These are phyloP conservation scores for Cryptoblepharus egeriae DNA, from an alignment of 2,797 vertebrate genomes.

Conservation along the genomic window DNA sequence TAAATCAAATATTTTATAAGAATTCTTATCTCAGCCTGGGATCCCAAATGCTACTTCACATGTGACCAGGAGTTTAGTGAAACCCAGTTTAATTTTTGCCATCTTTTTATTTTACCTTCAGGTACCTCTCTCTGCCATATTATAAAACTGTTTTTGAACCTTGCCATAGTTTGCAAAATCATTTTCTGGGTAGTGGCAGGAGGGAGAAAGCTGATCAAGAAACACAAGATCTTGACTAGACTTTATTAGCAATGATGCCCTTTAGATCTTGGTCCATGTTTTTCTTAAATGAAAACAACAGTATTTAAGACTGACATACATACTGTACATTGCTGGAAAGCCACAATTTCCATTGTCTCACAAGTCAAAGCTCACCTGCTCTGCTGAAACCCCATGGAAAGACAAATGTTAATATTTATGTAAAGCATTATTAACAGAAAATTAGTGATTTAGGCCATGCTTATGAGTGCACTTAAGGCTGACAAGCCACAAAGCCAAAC, in stretches of 20 bases:
- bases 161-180: background rate
- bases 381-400: background rate
- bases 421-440: conserved; percentile 13
- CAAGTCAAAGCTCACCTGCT: conserved; percentile 7
- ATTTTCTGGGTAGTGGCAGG: background rate
- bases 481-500: conserved; percentile 41
- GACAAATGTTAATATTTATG: background rate
- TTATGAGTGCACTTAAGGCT: background rate
- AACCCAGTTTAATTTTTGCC: too few relatives aligned
- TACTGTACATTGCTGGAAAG: background rate
- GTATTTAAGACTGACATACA: background rate
- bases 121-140: too few relatives aligned
- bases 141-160: too few relatives aligned
- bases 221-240: background rate
- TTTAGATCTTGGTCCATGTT: background rate
- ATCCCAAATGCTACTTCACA: too few relatives aligned
- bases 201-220: background rate
- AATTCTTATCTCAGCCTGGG: too few relatives aligned
- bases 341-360: background rate
- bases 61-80: rapidly evolving
- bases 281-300: conserved; percentile 2
- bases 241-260: background rate
- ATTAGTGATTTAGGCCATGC: background rate
- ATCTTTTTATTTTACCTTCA: too few relatives aligned
- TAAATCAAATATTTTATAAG: too few relatives aligned